Conservation (phyloP, 1,140 invertebrate species). For the Trachymyrmex septentrionalis region DNA sequence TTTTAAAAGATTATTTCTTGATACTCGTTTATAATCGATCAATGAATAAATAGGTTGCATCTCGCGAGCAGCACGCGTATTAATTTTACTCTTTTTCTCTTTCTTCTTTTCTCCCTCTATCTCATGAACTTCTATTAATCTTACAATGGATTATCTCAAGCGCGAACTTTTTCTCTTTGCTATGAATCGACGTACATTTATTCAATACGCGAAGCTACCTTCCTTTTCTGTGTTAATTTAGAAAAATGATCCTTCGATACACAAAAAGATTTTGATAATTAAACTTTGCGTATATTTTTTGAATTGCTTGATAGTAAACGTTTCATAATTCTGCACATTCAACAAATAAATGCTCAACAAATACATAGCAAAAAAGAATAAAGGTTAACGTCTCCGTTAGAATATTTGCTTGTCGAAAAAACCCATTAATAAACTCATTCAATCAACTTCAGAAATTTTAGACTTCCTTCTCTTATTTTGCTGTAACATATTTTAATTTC, state of each 20-base stretch:
- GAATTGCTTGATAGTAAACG: not conserved
- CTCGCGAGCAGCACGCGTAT: not conserved
- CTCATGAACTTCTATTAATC: not conserved
- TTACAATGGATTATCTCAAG: constrained; percentile 13
- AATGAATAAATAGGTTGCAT: constrained; percentile 13
- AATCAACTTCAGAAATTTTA: not conserved
- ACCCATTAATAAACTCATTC: not conserved
- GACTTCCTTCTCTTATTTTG: not conserved
- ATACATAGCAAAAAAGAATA: not conserved
- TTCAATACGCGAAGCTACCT: not conserved
- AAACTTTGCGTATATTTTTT: not conserved
- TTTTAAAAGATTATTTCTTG: not conserved
- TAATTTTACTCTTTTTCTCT: not conserved
- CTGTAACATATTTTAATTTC: not conserved
- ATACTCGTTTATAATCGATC: not conserved
- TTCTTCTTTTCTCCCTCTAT: not conserved
- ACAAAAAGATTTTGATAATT: not conserved
- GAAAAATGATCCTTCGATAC: not conserved
- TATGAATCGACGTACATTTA: not conserved
- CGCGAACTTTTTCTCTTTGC: not conserved
- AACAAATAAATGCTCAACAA: not conserved
- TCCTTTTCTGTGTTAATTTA: not conserved
- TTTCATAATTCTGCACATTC: not conserved
- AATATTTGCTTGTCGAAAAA: not conserved
- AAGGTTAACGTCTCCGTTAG: not conserved